A percentile compares a stretch with the other conserved stretches of the same genome.
Conservation (phyloP, 92 coral and sea anemone species). For the Umimayanthus kanabou region DNA sequence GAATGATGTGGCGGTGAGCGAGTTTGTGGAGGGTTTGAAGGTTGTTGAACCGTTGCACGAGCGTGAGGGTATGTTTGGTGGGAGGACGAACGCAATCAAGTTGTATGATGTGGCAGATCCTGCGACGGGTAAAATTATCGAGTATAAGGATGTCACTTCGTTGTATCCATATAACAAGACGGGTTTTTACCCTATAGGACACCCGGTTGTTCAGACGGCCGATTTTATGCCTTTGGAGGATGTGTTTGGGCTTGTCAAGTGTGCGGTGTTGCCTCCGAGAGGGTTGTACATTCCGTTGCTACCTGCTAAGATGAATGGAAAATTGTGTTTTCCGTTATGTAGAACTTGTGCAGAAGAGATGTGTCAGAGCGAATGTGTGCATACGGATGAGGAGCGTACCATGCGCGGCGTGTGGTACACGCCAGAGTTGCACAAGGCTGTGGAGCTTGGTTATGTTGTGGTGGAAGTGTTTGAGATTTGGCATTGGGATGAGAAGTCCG, state of each 20-base stretch:
- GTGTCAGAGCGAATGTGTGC: too few species aligned
- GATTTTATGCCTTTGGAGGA: not conserved
- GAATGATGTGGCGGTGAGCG: too few species aligned
- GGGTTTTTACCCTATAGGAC: not conserved
- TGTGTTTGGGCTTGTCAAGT: not conserved
- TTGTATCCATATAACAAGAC: not conserved
- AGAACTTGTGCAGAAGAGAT: not conserved
- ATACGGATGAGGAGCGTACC: too few species aligned
- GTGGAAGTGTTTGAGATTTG: too few species aligned
- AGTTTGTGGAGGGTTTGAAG: not conserved
- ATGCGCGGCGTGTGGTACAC: too few species aligned
- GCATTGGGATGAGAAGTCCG: too few species aligned
- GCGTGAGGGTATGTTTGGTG: not conserved
- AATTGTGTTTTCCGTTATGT: not conserved
- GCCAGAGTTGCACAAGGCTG: too few species aligned
- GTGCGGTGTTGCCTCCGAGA: not conserved
- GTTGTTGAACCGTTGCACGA: not conserved
- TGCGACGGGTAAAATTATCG: not conserved
- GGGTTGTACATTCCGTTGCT: not conserved
- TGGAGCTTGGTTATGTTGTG: too few species aligned
- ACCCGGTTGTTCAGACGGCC: not conserved
- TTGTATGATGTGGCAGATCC: not conserved
- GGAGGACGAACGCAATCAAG: not conserved
- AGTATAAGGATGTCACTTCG: not conserved
- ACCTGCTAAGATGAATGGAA: not conserved